Conservation (phyloP, 2,888 invertebrate species). For the Encarsia formosa region DNA sequence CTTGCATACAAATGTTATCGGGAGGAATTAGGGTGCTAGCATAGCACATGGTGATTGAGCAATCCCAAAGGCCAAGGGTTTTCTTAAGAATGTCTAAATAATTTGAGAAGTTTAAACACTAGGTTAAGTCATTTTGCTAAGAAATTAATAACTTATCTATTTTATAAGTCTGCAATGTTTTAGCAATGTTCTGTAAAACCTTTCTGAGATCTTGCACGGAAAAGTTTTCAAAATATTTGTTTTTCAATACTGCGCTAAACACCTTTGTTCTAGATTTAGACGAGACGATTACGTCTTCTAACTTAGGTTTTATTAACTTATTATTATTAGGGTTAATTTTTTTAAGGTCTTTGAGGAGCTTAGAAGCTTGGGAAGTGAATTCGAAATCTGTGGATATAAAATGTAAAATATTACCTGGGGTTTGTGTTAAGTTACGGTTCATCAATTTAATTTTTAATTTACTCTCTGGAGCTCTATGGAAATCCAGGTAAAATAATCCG, state of each 20-base stretch:
- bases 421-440: too few species aligned
- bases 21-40: background rate
- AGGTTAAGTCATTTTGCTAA: background rate
- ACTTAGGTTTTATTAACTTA: too few species aligned
- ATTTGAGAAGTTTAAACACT: background rate
- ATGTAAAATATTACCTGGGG: too few species aligned
- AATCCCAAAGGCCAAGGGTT: background rate
- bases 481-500: too few species aligned
- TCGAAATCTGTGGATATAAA: too few species aligned
- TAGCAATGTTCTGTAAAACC: background rate
- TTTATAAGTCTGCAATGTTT: background rate
- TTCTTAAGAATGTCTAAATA: background rate
- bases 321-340: too few species aligned
- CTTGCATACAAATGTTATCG: background rate
- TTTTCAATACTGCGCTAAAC: background rate
- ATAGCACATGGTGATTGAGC: background rate
- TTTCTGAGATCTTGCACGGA: background rate
- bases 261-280: too few species aligned
- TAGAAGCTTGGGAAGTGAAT: too few species aligned
- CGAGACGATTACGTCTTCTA: too few species aligned
- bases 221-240: background rate
- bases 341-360: too few species aligned
- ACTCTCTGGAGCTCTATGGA: too few species aligned
- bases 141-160: background rate
- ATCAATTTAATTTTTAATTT: too few species aligned